Evolutionary conservation across 2,888 invertebrate genomes (phyloP).

Genomic region (Balanococcus diminutus): DNA sequence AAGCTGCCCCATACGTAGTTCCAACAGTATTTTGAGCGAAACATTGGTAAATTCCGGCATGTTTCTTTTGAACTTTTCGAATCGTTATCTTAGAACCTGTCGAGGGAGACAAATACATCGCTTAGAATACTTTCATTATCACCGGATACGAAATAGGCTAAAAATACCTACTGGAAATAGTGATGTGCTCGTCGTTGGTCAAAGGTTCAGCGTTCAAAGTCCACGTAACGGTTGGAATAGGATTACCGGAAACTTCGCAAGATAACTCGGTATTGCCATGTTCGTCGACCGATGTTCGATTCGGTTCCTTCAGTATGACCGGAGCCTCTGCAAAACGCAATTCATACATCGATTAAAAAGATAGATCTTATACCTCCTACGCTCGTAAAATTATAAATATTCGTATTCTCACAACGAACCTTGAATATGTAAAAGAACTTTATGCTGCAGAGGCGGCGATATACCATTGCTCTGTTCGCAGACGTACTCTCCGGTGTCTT

Average conservation of each 20-base stretch:
- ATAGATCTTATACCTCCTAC: not conserved
- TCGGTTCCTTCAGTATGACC: conserved; percentile 61
- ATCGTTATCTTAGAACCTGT: conserved; percentile 48
- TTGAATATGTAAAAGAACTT: conserved; percentile 62
- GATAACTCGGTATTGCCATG: conserved; percentile 65
- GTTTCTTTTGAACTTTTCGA: conserved; percentile 69
- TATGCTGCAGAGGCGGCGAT: conserved; percentile 65
- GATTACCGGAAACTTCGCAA: conserved; percentile 73
- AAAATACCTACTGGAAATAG: conserved; percentile 61
- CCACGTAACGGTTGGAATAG: conserved; percentile 80
- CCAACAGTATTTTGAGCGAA: conserved; percentile 82
- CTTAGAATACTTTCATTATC: not conserved
- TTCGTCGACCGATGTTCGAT: conserved; percentile 63
- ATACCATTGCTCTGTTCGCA: conserved; percentile 74
- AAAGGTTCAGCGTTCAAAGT: conserved; percentile 81
- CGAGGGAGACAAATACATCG: not conserved
- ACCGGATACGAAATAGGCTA: not conserved
- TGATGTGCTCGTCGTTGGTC: conserved; percentile 65
- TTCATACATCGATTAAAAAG: conserved; percentile 16
- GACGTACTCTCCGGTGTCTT: conserved; percentile 78
- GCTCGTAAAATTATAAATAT: not conserved
- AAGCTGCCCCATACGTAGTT: conserved; percentile 74
- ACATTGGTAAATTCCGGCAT: conserved; percentile 89
- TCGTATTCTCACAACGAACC: conserved; percentile 59
- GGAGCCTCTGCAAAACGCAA: conserved; percentile 61